These are phyloP conservation scores for Aspiorhynchus laticeps DNA, from an alignment of 2,113 vertebrate genomes.

Conservation along the genomic window DNA sequence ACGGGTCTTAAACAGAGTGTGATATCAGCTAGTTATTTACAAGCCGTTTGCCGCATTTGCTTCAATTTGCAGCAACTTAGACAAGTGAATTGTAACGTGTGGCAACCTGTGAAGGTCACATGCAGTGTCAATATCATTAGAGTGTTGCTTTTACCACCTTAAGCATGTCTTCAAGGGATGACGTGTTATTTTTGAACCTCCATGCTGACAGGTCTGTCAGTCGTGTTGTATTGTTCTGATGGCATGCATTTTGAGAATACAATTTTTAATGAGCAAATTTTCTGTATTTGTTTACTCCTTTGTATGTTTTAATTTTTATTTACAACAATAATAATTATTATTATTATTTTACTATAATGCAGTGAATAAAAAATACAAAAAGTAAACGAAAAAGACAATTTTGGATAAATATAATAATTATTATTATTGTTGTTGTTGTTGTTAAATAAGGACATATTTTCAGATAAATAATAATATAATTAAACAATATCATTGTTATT, in stretches of 20 bases:
- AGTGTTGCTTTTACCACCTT: background rate
- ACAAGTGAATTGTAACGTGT: background rate
- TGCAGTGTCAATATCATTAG: background rate
- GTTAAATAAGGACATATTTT: background rate
- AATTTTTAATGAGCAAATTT: background rate
- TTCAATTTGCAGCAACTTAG: background rate
- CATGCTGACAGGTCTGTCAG: background rate
- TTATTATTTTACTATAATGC: no score
- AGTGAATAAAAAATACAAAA: no score
- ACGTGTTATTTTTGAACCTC: background rate
- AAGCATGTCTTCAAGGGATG: background rate
- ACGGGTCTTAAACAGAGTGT: background rate
- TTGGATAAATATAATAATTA: no score
- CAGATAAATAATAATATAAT: background rate
- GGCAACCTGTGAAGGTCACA: constrained; percentile 11
- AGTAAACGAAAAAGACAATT: no score
- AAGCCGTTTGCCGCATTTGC: background rate
- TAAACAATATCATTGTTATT: background rate
- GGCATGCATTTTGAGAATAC: background rate
- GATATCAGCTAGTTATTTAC: background rate
- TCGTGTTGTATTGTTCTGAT: background rate
- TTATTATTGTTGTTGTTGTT: background rate
- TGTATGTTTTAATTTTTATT: background rate
- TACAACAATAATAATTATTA: no score
- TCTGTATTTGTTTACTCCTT: background rate